These are phyloP conservation scores for Pasiphila rectangulata DNA, from an alignment of 2,888 invertebrate species.

Conservation along the genomic window DNA sequence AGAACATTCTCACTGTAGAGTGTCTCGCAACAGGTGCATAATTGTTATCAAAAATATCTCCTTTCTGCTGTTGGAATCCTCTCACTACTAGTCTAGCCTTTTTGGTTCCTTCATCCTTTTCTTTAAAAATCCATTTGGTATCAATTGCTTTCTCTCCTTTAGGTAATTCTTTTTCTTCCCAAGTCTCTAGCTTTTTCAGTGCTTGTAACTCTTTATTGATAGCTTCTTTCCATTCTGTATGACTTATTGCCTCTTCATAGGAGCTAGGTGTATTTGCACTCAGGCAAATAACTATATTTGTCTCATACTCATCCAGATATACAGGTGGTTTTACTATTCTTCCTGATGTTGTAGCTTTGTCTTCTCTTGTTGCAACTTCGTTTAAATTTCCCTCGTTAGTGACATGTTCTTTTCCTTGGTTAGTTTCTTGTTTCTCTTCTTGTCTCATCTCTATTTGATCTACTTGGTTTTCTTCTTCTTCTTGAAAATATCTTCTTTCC, in stretches of 20 bases:
- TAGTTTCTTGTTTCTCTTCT: no score
- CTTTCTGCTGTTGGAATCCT: slow-evolving; percentile 20
- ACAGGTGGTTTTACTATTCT: no score
- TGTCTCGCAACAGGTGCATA: slow-evolving; percentile 17
- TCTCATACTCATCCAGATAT: slow-evolving; percentile 3
- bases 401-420: no score
- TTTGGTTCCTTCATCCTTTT: slow-evolving; percentile 27
- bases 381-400: no score
- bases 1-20: slow-evolving; percentile 10
- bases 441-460: no score
- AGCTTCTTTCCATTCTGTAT: slow-evolving; percentile 13
- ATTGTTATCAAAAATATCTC: no score
- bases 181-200: slow-evolving; percentile 10
- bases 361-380: no score
- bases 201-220: slow-evolving; percentile 13
- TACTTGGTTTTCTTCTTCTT: slow-evolving; percentile 5
- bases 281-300: slow-evolving; percentile 1
- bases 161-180: slow-evolving; percentile 9
- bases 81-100: slow-evolving; percentile 31
- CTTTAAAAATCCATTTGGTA: slow-evolving; percentile 31
- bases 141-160: slow-evolving; percentile 22
- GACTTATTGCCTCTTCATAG: slow-evolving; percentile 16
- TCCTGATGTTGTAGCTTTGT: no score
- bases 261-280: neutral
- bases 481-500: neutral